Base-by-base conservation (phyloP, 1,140 invertebrate species). In the Micrasema minimum region DNA sequence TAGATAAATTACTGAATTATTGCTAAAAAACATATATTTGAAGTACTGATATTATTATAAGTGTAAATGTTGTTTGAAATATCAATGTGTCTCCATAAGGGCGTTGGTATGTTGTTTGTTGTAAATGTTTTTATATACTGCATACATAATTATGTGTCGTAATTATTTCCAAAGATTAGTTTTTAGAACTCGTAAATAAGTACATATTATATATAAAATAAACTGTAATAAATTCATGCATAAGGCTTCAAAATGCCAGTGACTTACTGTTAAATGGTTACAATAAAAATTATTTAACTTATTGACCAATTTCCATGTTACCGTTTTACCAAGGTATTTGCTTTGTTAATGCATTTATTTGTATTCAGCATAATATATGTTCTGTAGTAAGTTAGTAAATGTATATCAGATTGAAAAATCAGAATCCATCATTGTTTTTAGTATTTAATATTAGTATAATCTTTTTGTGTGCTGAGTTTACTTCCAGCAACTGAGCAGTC, bases 301-400 rank as follows among this genome's bases (percentile, higher is more conserved):
- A 41, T 18, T 37, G 55, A 59, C 55, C 55, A 59, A 59, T 59
- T 59, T 59, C 38, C 55, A 59, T 41, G 55, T 59, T 59, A 59
- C 55, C 55, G 38, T 59, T 31, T 14, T 37, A 59, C 55, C 55
- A 59, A 59, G 55, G 37, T 37, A 38, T 59, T 59, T 59, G 31
- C 55, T 59, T 59, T 59, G 55, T 59, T 20, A 59, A 53, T 53
- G 23, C 51, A 31, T 53, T 53, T 53, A 53, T 53, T 53, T 53
- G 20, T 31, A 35, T n/a, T 46, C n/a, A 16, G 43, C 16, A 46
- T n/a, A 16, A 46, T 46, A 46, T 46, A 46, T 46, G n/a, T 46
- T 46, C n/a, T n/a, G 5, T 46, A 16, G 43, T 46, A 46, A 46
- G 6, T 14, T 46, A 46, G 26, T 31, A 46, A 46, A n/a, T 46